These are phyloP conservation scores for Rhyacophila evoluta DNA, from an alignment of 2,888 invertebrate genomes.

Conservation along the genomic window DNA sequence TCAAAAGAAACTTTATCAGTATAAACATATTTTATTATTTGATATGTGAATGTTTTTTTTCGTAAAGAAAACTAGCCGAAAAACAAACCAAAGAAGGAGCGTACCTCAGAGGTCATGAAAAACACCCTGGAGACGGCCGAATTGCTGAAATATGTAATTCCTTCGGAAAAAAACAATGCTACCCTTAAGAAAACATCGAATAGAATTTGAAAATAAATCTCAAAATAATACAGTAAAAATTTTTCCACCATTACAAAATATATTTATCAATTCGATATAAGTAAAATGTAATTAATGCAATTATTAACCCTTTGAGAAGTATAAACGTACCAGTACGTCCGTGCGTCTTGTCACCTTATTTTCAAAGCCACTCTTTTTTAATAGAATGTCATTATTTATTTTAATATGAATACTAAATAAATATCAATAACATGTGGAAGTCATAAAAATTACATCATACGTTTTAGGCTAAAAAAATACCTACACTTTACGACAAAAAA, in stretches of 20 bases:
- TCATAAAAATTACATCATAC: too few relatives aligned
- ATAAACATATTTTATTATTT: slow-evolving; percentile 1
- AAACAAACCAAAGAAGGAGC: slow-evolving; percentile 18
- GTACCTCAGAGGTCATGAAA: slow-evolving; percentile 4
- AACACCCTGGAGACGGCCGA: slow-evolving; percentile 1
- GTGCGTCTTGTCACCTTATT: too few relatives aligned
- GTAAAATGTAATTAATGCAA: too few relatives aligned
- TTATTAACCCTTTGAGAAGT: too few relatives aligned
- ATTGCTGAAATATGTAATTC: slow-evolving; percentile 11
- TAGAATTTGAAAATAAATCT: neutral
- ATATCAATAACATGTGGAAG: too few relatives aligned
- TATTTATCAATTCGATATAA: neutral
- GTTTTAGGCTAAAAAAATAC: too few relatives aligned
- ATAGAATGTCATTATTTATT: too few relatives aligned
- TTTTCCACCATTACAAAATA: neutral
- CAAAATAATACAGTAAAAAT: neutral
- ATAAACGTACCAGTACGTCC: too few relatives aligned
- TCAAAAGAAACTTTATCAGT: neutral
- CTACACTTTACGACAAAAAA: too few relatives aligned
- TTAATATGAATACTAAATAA: too few relatives aligned
- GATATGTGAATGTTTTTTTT: neutral
- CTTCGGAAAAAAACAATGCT: slow-evolving; percentile 4
- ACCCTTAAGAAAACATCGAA: slow-evolving; percentile 4
- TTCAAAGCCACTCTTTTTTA: too few relatives aligned
- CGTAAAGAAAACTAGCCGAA: neutral